Conservation (phyloP, 2,888 invertebrate genomes). For the Mayetiola destructor region DNA sequence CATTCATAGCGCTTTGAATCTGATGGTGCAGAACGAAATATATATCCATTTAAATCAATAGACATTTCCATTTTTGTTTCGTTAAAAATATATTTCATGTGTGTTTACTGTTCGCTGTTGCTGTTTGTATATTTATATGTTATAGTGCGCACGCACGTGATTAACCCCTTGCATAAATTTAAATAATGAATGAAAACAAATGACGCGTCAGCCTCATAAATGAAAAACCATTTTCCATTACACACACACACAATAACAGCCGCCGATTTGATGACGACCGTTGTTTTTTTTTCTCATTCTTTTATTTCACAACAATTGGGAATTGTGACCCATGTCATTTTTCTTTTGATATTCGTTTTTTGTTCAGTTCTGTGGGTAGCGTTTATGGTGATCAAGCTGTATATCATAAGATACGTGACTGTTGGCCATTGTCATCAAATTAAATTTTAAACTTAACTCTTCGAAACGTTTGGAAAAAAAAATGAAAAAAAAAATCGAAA, state of each 20-base stretch:
- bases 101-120: constrained; percentile 2
- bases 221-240: neutral
- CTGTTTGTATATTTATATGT: neutral
- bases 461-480: neutral
- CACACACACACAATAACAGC: neutral
- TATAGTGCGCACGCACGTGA: neutral
- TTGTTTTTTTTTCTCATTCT: neutral
- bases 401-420: neutral
- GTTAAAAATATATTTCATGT: too few species aligned
- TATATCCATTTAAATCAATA: constrained; percentile 5
- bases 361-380: constrained; percentile 10
- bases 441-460: neutral
- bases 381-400: neutral
- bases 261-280: neutral
- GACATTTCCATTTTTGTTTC: too few species aligned
- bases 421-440: neutral
- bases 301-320: too few species aligned
- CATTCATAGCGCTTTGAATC: too few species aligned
- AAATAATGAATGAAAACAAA: constrained; percentile 7
- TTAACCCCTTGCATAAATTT: constrained; percentile 12
- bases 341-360: neutral
- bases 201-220: constrained; percentile 2
- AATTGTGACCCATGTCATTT: constrained; percentile 9
- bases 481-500: too few species aligned
- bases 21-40: too few species aligned